phyloP scores from a whole-genome alignment of 2,888 invertebrate genomes.

The Choreutis nemorana region DNA sequence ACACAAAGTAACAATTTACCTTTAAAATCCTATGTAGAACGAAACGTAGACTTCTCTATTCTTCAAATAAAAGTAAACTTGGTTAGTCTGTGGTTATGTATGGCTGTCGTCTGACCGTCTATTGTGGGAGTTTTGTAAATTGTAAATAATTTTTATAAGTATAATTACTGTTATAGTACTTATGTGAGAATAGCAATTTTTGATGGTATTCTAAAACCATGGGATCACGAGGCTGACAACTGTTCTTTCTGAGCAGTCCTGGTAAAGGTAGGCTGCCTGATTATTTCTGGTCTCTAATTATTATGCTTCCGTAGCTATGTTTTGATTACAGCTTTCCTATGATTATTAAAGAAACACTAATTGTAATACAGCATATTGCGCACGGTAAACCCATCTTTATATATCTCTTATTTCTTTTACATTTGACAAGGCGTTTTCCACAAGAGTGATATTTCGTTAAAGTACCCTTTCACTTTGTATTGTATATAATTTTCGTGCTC shows the following conservation, averaged over 20 bases:
- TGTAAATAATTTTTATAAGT: slow-evolving; percentile 11
- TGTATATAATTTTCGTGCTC: slow-evolving; percentile 60
- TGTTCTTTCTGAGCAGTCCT: slow-evolving; percentile 28
- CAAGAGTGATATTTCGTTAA: slow-evolving; percentile 20
- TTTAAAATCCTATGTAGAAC: too few relatives aligned
- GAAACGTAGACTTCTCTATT: too few relatives aligned
- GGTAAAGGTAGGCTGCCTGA: slow-evolving; percentile 43
- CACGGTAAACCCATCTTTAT: too few relatives aligned
- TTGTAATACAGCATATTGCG: too few relatives aligned
- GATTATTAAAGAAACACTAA: too few relatives aligned
- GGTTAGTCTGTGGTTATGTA: slow-evolving; percentile 14
- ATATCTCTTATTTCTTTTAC: too few relatives aligned
- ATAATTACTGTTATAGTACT: not conserved
- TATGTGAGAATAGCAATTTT: slow-evolving; percentile 21
- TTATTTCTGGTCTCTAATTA: too few relatives aligned
- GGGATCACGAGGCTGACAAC: slow-evolving; percentile 41
- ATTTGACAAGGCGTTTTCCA: slow-evolving; percentile 9
- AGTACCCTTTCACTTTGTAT: slow-evolving; percentile 62
- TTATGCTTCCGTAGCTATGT: slow-evolving; percentile 25
- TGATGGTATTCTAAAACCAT: slow-evolving; percentile 33
- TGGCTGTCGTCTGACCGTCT: slow-evolving; percentile 51
- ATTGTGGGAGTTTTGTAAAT: slow-evolving; percentile 25
- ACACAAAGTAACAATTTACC: too few relatives aligned
- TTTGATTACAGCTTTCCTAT: slow-evolving; percentile 17
- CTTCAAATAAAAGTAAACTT: not conserved